Evolutionary conservation across 2,797 vertebrate species (phyloP).

Genomic region (Enteromius unitaeniatus): DNA sequence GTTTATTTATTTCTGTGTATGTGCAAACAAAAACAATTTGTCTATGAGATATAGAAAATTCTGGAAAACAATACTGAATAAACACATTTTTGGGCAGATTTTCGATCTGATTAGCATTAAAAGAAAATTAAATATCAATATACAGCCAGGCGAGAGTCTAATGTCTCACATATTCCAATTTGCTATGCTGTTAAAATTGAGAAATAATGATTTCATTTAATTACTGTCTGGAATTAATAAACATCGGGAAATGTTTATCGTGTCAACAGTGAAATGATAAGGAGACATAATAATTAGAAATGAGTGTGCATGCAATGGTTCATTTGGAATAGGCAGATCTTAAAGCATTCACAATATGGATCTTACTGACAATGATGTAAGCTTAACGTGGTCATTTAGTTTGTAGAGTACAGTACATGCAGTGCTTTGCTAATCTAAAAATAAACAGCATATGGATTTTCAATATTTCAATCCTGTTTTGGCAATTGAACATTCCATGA

Average conservation of each 20-base stretch:
- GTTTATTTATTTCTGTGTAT: background rate
- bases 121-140: background rate
- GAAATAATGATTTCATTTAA: background rate
- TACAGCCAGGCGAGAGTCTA: background rate
- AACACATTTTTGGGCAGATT: background rate
- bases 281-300: background rate
- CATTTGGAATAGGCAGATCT: background rate
- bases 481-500: slow-evolving; percentile 3
- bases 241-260: background rate
- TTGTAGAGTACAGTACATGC: slow-evolving; percentile 11
- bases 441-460: slow-evolving; percentile 23
- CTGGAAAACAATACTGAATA: background rate
- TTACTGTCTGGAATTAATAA: background rate
- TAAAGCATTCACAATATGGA: background rate
- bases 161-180: background rate
- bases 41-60: background rate
- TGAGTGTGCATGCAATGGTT: background rate
- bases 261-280: background rate
- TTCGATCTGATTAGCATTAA: background rate
- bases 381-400: background rate
- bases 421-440: slow-evolving; percentile 11
- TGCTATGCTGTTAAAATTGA: background rate
- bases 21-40: background rate
- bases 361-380: background rate
- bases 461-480: slow-evolving; percentile 28